Percentiles rank a stretch among this genome's conserved stretches.
Conservation (phyloP, 2,797 vertebrate genomes). For the Parauchenoglanis ngamensis region DNA sequence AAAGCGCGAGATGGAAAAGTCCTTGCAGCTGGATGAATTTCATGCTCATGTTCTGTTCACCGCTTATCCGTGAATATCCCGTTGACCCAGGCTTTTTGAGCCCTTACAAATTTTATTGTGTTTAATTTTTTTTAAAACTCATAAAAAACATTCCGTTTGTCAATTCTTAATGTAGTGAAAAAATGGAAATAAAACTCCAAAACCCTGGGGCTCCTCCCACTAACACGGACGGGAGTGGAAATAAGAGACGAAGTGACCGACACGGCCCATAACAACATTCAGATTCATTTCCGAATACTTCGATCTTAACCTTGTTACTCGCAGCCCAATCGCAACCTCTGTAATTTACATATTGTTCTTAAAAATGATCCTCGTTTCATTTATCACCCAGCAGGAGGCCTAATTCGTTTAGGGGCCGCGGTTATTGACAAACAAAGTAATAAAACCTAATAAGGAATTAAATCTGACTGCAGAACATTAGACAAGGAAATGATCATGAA, state of each 20-base stretch:
- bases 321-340: neutral
- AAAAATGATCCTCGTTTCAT: neutral
- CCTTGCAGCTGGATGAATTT: constrained; percentile 25
- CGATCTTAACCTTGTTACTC: neutral
- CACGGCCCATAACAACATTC: neutral
- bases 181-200: neutral
- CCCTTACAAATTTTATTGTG: neutral
- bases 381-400: neutral
- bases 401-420: neutral
- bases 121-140: neutral
- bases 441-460: constrained; percentile 4
- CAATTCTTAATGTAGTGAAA: too few relatives aligned
- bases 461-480: constrained; percentile 11
- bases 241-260: neutral
- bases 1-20: constrained; percentile 5
- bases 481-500: constrained; percentile 5
- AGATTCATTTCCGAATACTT: neutral
- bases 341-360: neutral
- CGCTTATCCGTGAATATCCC: neutral
- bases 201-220: neutral
- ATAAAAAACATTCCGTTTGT: neutral
- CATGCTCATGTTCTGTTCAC: constrained; percentile 17
- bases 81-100: neutral
- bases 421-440: constrained; percentile 3
- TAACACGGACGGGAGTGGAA: neutral